These are phyloP conservation scores for Eubasilissa regina DNA, from an alignment of 1,140 invertebrate species.

Conservation along the genomic window DNA sequence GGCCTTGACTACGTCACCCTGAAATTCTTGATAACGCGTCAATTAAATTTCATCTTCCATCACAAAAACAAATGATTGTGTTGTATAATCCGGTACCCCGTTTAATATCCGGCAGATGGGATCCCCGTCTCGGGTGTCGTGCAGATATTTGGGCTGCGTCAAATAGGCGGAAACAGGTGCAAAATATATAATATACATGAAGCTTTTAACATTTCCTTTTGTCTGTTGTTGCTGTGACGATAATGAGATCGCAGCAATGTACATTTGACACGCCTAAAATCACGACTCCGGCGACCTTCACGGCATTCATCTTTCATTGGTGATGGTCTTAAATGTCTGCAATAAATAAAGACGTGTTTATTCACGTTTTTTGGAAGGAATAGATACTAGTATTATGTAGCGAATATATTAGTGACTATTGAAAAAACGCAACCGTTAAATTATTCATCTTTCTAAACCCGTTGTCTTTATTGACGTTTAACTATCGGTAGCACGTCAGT, in stretches of 20 bases:
- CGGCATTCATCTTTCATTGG: background rate
- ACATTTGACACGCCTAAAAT: constrained; percentile 10
- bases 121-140: constrained; percentile 1
- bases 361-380: background rate
- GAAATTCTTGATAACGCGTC: constrained; percentile 51
- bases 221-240: background rate
- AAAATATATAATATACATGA: background rate
- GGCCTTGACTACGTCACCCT: constrained; percentile 54
- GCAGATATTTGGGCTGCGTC: background rate
- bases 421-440: too few relatives aligned
- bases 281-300: constrained; percentile 5
- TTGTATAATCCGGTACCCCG: background rate
- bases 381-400: too few relatives aligned
- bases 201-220: constrained; percentile 20
- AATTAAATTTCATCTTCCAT: constrained; percentile 13
- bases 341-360: constrained; percentile 6
- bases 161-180: constrained; percentile 21
- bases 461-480: too few relatives aligned
- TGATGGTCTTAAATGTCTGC: constrained; percentile 11
- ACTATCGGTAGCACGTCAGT: too few relatives aligned
- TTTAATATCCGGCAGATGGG: constrained; percentile 4
- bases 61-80: background rate
- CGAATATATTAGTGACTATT: too few relatives aligned
- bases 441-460: too few relatives aligned
- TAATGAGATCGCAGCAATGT: constrained; percentile 8